A percentile compares a stretch with the other conserved stretches of the same genome.
These are phyloP conservation scores for Smithornis capensis DNA, from an alignment of 2,113 vertebrate genomes.

Conservation along the genomic window DNA sequence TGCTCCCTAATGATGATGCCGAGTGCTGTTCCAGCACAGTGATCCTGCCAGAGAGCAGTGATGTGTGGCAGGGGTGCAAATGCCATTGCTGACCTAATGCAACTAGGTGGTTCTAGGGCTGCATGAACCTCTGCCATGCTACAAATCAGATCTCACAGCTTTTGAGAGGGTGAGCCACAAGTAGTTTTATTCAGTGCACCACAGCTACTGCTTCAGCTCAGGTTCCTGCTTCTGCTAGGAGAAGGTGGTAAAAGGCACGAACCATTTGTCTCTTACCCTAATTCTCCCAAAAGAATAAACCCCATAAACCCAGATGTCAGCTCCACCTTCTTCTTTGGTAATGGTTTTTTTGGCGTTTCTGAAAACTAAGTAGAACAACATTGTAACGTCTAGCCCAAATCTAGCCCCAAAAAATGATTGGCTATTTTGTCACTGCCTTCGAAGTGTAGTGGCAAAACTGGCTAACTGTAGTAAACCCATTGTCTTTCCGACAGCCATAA, in stretches of 20 bases:
- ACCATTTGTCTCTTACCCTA: neutral
- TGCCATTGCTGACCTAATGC: rapidly evolving
- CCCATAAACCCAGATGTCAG: neutral
- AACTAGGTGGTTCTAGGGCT: neutral
- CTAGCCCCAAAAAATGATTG: neutral
- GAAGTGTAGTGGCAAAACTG: neutral
- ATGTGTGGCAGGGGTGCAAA: neutral
- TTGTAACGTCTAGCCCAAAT: neutral
- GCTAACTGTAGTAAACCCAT: neutral
- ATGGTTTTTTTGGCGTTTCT: neutral
- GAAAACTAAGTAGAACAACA: neutral
- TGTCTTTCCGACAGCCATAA: neutral
- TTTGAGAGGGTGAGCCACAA: neutral
- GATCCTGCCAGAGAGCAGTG: neutral
- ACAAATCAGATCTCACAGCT: neutral
- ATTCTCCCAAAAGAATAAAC: neutral
- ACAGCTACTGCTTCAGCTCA: neutral
- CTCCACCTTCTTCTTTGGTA: neutral
- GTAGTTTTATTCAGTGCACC: neutral
- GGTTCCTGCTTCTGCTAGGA: neutral
- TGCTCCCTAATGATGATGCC: neutral
- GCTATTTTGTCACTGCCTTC: neutral
- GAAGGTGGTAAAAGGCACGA: neutral
- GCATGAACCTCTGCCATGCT: rapidly evolving
- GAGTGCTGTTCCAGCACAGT: neutral